Conservation (phyloP, 2,797 vertebrate genomes). For the Syndactyla subalaris region DNA sequence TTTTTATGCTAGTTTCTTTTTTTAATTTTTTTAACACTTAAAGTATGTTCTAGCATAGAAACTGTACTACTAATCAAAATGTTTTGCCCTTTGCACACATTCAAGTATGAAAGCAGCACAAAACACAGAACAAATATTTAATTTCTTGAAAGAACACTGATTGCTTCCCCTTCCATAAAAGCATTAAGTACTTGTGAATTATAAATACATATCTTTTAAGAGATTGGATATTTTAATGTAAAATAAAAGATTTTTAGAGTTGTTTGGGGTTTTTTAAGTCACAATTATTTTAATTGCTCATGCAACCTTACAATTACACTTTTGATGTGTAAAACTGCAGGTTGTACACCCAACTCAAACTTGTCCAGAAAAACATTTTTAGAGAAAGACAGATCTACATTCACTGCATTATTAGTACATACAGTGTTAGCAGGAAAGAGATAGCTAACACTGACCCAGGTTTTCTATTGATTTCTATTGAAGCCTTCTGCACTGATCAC, state of each 20-base stretch:
- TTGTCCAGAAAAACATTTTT: not conserved
- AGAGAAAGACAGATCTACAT: not conserved
- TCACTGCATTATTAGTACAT: not conserved
- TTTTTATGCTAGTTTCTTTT: not conserved
- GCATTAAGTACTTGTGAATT: not conserved
- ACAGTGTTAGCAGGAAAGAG: not conserved
- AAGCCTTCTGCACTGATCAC: not conserved
- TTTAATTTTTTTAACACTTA: not conserved
- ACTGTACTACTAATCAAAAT: not conserved
- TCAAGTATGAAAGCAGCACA: not conserved
- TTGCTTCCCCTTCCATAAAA: not conserved
- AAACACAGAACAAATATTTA: slow-evolving; percentile 18
- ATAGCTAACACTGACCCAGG: not conserved
- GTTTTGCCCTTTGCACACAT: not conserved
- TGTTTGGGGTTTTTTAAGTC: not conserved
- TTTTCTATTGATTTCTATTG: not conserved
- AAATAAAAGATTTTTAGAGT: not conserved
- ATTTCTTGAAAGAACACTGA: slow-evolving; percentile 1
- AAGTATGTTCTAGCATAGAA: not conserved
- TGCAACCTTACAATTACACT: not conserved
- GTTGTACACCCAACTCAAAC: not conserved
- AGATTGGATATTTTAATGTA: not conserved
- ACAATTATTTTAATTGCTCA: not conserved
- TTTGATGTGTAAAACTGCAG: not conserved
- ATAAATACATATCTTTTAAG: not conserved